Evolutionary conservation across 92 coral and sea anemone species (phyloP).

Genomic region (Epizoanthus stellaris): DNA sequence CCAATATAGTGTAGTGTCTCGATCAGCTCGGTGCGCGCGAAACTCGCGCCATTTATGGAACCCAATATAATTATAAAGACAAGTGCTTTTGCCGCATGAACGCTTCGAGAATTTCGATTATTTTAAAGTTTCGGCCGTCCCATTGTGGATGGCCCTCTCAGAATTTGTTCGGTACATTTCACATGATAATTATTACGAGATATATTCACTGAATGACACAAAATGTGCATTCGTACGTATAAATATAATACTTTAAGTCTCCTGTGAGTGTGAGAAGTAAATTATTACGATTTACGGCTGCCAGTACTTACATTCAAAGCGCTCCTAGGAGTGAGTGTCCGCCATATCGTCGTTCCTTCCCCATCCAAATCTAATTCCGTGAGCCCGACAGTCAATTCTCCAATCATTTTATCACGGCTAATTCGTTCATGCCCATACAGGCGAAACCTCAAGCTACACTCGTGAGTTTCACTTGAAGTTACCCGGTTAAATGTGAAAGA

Average conservation of each 20-base stretch:
- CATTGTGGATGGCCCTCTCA: background rate
- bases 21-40: slow-evolving; percentile 9
- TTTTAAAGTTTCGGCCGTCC: background rate
- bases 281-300: background rate
- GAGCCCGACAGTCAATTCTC: slow-evolving; percentile 82
- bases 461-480: slow-evolving; percentile 86
- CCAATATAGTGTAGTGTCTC: too few relatives aligned
- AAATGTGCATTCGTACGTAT: background rate
- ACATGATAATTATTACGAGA: background rate
- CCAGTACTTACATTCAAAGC: slow-evolving; percentile 83
- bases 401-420: slow-evolving; percentile 88
- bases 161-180: background rate
- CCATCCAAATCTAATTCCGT: slow-evolving; percentile 96
- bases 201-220: background rate
- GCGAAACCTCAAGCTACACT: slow-evolving; percentile 86
- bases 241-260: background rate
- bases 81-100: slow-evolving; percentile 14
- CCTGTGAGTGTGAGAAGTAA: background rate
- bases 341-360: slow-evolving; percentile 90
- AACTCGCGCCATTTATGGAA: slow-evolving; percentile 12
- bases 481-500: slow-evolving; percentile 96
- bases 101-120: slow-evolving; percentile 1
- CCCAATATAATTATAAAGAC: slow-evolving; percentile 10
- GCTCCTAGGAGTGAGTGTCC: slow-evolving; percentile 92
- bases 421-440: slow-evolving; percentile 97